Base-by-base conservation (phyloP, 2,113 vertebrate genomes). In the Petrocephalus microphthalmus region DNA sequence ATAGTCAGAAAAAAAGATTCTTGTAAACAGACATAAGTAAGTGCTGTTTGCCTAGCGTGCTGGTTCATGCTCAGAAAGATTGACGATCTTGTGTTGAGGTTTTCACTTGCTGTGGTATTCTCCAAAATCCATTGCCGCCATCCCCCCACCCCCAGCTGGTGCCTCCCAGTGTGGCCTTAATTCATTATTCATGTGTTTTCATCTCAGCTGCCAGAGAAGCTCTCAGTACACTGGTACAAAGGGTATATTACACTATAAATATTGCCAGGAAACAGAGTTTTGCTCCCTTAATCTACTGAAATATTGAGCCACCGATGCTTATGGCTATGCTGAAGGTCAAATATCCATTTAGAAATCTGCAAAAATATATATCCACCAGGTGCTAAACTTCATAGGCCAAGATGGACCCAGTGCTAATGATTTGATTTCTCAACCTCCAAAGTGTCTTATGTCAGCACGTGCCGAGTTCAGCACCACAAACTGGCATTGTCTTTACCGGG, bases 331-430 rank as follows among this genome's bases (percentile, higher is more conserved):
- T 25, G 85, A 94, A 94, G 94, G 94, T 95, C 94, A 95, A 88
- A 92, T 91, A 91, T 92, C 91, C 90, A 92, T 91, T 90, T 92
- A 93, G 90, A 87, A 91, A 91, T 90, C 89, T 90, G 91, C 91
- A 91, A 92, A 93, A 93, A 91, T 90, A 90, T 5, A 89, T 78
- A 92, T 91, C 88, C 91, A 71, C 91, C 25, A 10, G 25, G 33
- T 88, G 57, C 7, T 53, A 89, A 29, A 42, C 42, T n/a, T 87
- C 91, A 89, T 87, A 90, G 91, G 93, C 90, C 89, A 92, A 93
- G 93, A 94, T 92, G 91, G 91, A 93, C 90, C 90, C 92, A 89
- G 92, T 91, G 91, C 91, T 92, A 94, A 94, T 94, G 88, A 90
- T 56, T 67, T 92, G 92, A 94, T 94, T 93, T 93, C 92, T 91